Percentiles rank a stretch among this genome's conserved stretches.
These are phyloP conservation scores for Harpagoxenus sublaevis DNA, from an alignment of 2,888 invertebrate genomes.

Conservation along the genomic window DNA sequence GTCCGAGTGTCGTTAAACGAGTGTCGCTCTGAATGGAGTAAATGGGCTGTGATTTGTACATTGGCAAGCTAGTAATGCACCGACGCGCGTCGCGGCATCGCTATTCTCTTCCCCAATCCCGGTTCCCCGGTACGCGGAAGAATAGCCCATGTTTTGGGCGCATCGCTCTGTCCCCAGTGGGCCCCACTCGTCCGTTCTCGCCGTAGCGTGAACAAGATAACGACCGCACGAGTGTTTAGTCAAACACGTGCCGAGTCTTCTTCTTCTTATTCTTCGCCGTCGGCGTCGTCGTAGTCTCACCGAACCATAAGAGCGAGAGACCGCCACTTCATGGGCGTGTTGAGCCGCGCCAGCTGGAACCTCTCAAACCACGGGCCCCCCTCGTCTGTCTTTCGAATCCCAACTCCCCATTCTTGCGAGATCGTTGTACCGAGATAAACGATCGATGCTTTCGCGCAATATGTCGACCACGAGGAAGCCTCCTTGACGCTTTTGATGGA, in stretches of 20 bases:
- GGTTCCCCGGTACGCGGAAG: slow-evolving; percentile 66
- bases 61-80: slow-evolving; percentile 79
- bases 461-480: slow-evolving; percentile 39
- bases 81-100: slow-evolving; percentile 75
- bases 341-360: slow-evolving; percentile 70
- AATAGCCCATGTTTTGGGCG: slow-evolving; percentile 82
- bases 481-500: slow-evolving; percentile 47
- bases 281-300: slow-evolving; percentile 21
- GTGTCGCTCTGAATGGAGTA: slow-evolving; percentile 82
- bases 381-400: slow-evolving; percentile 41
- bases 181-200: slow-evolving; percentile 38
- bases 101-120: slow-evolving; percentile 58
- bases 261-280: slow-evolving; percentile 39
- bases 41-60: slow-evolving; percentile 85
- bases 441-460: slow-evolving; percentile 55
- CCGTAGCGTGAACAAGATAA: slow-evolving; percentile 75
- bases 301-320: slow-evolving; percentile 35
- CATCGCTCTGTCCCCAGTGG: slow-evolving; percentile 58
- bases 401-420: slow-evolving; percentile 48
- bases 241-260: slow-evolving; percentile 57
- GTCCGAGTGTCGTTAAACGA: slow-evolving; percentile 83
- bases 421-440: slow-evolving; percentile 64
- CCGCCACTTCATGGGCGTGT: slow-evolving; percentile 70
- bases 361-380: slow-evolving; percentile 7
- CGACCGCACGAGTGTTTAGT: slow-evolving; percentile 74